Conservation (phyloP, 2,797 vertebrate species). For the Ciconia nigra region DNA sequence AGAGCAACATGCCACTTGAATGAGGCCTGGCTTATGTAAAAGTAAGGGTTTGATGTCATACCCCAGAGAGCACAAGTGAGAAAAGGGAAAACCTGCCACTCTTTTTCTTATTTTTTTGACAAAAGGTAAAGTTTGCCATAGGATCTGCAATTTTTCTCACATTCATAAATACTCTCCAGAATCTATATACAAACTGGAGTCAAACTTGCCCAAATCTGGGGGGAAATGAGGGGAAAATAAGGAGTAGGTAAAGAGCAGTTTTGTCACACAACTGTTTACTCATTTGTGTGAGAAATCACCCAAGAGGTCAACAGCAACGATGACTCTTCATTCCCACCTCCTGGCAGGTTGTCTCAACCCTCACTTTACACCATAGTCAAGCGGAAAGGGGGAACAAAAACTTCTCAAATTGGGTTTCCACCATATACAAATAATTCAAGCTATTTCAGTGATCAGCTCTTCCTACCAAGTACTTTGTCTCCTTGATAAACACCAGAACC, state of each 20-base stretch:
- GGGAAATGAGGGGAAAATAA: neutral
- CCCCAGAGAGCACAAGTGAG: neutral
- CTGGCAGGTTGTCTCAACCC: neutral
- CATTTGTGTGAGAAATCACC: neutral
- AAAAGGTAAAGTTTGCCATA: neutral
- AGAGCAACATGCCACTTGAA: neutral
- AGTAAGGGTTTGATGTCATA: neutral
- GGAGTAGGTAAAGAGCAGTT: neutral
- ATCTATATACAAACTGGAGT: neutral
- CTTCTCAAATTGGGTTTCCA: neutral
- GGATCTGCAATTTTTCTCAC: neutral
- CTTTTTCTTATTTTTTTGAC: neutral
- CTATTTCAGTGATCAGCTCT: neutral
- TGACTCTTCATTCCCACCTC: neutral
- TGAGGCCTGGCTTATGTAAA: neutral
- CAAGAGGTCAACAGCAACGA: neutral
- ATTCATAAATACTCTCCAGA: neutral
- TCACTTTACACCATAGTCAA: neutral
- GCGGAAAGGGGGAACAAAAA: neutral
- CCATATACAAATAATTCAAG: neutral
- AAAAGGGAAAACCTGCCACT: neutral
- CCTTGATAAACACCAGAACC: neutral
- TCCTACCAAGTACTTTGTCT: constrained; percentile 8
- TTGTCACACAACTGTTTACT: neutral
- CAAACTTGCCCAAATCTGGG: neutral